Evolutionary conservation across 2,797 vertebrate genomes (phyloP), one percentile per base, ranked within the genome.

Genomic region (Sciaenops ocellatus): DNA sequence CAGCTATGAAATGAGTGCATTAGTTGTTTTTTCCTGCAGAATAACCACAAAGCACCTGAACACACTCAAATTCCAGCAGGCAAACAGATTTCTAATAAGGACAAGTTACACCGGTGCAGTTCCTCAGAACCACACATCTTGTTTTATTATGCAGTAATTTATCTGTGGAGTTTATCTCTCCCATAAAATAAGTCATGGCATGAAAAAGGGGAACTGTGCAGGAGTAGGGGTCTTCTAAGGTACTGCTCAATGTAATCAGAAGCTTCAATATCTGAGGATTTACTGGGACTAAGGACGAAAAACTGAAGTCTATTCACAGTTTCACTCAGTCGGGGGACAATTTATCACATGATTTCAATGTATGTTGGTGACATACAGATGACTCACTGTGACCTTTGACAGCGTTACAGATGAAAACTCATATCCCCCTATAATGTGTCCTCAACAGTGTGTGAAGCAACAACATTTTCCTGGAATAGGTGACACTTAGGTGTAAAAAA

Each of bases 401-500:
- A 41, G 46, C 1, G 52, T 38, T 38, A 22, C 1, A 5, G 9
- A 26, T 8, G 22, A 56, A 51, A 38, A 34, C 18, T 28, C 20
- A 8, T 24, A 11, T 17, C 18, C 22, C 57, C 47, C 41, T 17
- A 18, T 42, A 46, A 28, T 28, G 26, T 54, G 10, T 60, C 12
- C 5, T 52, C 20, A 42, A 10, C 0, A n/a, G 15, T 8, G 30
- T 65, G 51, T 69, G 69, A 72, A 60, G 46, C 30, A 73, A 85
- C 73, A 78, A 72, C 73, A 61, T 61, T 85, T 87, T 85, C 76
- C 79, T 8, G 28, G 74, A 85, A 84, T 13, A 70, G 77, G 86
- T 80, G 87, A 93, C 91, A 89, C 46, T 73, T 74, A 54, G 41
- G 65, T 54, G 57, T 48, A 54, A 69, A 78, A 65, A 80, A 10